Base-by-base conservation (phyloP, 2,888 invertebrate species). In the Catocala fraxini region DNA sequence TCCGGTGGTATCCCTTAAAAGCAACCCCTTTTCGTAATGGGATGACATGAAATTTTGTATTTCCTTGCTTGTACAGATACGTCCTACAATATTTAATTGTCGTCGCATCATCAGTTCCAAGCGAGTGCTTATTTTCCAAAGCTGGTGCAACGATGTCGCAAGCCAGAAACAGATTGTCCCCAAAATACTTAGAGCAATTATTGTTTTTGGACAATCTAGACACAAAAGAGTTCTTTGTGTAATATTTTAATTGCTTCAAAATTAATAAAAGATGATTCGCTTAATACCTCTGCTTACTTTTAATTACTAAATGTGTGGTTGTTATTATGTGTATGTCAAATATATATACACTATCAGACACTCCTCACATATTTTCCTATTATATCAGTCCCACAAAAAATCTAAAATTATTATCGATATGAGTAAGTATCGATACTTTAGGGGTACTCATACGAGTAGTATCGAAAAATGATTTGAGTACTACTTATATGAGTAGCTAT, bases 61-160 rank as follows among this genome's bases (percentile, higher is more conserved):
- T 75, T 78, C 77, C 80, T 63, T 72, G 71, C 59, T 67, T 79
- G 56, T 73, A 70, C 64, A 75, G 77, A 66, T 71, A 77, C 65
- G 78, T 80, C 63, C 72, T 72, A 56, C 75, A 72, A 75, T 79
- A 82, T 75, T 80, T 82, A 62, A 71, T 77, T 57, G 73, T 82
- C 59, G 75, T 82, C 61, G 81, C 79, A 68, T 82, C 80, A 59
- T 81, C 82, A 59, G 82, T 84, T 60, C 78, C 81, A 54, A 81
- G 79, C 64, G 80, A 84, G 68, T 73, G 81, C 60, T 74, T 81
- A 66, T 82, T 82, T 75, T 83, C 82, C 53, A 81, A 55, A 73
- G 81, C 82, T 59, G 79, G 75, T 59, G 73, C 72, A 75, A 80
- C 76, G 62, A 81, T 82, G 51, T 51, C 51, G 15, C 41, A 82